phyloP scores from a whole-genome alignment of 2,113 vertebrate species.

The Ardeotis arabs region DNA sequence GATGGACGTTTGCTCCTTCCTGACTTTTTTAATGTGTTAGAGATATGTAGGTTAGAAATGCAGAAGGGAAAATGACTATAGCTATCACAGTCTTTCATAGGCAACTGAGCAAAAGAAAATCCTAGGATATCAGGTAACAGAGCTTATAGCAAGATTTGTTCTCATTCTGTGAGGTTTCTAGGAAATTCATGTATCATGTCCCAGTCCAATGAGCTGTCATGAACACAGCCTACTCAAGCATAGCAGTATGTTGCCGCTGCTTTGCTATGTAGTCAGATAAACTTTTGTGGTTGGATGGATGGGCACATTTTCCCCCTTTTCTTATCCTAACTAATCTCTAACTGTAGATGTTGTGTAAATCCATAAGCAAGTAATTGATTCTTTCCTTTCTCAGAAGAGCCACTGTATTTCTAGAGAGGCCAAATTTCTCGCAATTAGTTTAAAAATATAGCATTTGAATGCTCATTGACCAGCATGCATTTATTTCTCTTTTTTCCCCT shows the following conservation, averaged over 20 bases:
- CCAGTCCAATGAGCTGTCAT: neutral
- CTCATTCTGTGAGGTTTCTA: neutral
- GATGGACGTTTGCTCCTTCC: neutral
- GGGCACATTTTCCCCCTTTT: neutral
- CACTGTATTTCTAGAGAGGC: neutral
- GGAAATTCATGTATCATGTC: neutral
- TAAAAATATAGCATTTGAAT: neutral
- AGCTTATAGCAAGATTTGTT: constrained; percentile 10
- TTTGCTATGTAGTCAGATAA: neutral
- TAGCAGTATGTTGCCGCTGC: neutral
- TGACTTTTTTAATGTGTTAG: neutral
- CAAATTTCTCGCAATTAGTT: neutral
- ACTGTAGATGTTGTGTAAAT: neutral
- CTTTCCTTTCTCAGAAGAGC: neutral
- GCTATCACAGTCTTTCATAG: neutral
- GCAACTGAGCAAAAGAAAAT: neutral
- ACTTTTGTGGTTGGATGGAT: neutral
- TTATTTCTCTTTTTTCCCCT: neutral
- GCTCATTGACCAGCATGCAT: neutral
- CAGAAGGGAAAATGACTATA: neutral
- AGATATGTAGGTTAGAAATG: neutral
- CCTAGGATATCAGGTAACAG: neutral
- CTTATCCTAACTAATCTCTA: neutral
- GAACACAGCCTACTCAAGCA: neutral
- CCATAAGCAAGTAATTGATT: neutral